phyloP scores from a whole-genome alignment of 1,140 invertebrate species.

The Camponotus floridanus region DNA sequence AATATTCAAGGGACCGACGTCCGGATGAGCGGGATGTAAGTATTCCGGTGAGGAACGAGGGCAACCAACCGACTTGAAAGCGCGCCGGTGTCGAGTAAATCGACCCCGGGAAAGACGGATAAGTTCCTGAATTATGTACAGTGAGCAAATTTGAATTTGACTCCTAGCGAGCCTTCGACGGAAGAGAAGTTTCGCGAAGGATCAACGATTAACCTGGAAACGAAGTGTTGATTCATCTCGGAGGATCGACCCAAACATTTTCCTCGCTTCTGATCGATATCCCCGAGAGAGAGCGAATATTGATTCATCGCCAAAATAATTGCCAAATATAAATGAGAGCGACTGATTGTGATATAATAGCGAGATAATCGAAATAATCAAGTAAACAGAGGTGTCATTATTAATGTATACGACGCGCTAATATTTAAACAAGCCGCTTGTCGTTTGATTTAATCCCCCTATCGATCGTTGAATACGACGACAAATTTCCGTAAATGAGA shows the following conservation, averaged over 20 bases:
- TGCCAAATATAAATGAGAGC: background rate
- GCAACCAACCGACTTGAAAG: conserved; percentile 38
- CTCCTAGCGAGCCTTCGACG: conserved; percentile 5
- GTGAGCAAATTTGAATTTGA: conserved; percentile 49
- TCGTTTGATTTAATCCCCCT: conserved; percentile 35
- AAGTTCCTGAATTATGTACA: conserved; percentile 63
- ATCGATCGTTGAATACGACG: too few relatives aligned
- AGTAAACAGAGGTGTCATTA: background rate
- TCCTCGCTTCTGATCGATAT: background rate
- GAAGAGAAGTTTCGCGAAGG: background rate
- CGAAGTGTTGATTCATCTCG: conserved; percentile 32
- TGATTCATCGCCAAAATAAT: background rate
- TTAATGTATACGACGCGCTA: conserved; percentile 8
- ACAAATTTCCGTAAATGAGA: conserved; percentile 9
- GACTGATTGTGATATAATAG: background rate
- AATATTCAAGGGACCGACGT: conserved; percentile 42
- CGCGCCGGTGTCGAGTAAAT: conserved; percentile 43
- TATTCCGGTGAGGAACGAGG: background rate
- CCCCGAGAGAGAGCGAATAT: background rate
- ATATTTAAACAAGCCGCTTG: conserved; percentile 29
- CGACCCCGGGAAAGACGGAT: conserved; percentile 37
- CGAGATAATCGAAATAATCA: background rate
- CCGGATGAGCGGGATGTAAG: conserved; percentile 28
- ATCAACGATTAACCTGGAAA: conserved; percentile 21
- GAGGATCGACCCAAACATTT: background rate